A percentile compares a stretch with the other conserved stretches of the same genome.
Conservation (phyloP, 2,113 vertebrate species). For the Tangachromis dhanisi region DNA sequence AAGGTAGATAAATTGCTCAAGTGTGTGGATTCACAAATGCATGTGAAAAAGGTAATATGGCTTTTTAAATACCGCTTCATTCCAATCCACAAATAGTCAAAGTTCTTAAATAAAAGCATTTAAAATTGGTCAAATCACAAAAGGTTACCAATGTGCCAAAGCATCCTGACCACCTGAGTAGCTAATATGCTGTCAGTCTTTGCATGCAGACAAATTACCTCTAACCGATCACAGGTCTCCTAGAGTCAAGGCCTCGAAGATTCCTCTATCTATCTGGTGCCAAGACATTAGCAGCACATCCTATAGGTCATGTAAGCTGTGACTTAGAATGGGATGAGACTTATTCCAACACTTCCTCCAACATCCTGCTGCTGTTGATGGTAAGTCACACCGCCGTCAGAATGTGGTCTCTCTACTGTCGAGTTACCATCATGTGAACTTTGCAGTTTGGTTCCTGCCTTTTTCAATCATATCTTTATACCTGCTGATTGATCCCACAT, state of each 20-base stretch:
- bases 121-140: not conserved
- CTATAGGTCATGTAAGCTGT: not conserved
- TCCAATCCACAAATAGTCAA: not conserved
- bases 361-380: not conserved
- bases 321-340: not conserved
- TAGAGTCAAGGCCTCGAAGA: not conserved
- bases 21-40: not conserved
- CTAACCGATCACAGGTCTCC: not conserved
- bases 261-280: not conserved
- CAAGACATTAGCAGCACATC: not conserved
- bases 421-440: accelerated
- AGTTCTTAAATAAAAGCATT: not conserved
- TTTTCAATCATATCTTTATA: not conserved
- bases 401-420: not conserved
- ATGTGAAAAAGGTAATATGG: not conserved
- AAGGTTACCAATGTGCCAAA: not conserved
- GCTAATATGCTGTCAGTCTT: not conserved
- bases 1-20: not conserved
- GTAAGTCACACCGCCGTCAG: not conserved
- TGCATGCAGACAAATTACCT: not conserved
- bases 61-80: not conserved
- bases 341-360: not conserved
- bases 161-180: not conserved
- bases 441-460: not conserved
- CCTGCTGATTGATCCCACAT: not conserved